Evolutionary conservation across 2,797 vertebrate species (phyloP), one percentile per base, ranked within the genome.

Genomic region (Pitangus sulphuratus): DNA sequence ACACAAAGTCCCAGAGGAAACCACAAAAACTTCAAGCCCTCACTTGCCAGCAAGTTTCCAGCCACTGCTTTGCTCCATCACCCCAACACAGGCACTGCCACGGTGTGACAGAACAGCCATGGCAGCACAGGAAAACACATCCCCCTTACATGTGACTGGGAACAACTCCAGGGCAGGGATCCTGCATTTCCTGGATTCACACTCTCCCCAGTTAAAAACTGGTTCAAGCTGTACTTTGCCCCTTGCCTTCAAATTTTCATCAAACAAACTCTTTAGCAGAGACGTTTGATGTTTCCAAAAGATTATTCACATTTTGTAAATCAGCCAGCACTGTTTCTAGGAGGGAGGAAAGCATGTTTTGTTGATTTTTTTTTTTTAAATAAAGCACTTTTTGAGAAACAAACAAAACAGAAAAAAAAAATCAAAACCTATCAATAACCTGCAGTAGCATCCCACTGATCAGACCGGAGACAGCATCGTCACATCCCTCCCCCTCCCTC

Each of bases 261-360:
- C 84, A 72, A 22, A 68, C 31, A 76, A 87, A 75, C 31, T 48
- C 79, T 79, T 70, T 2, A 78, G 57, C 65, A 54, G 58, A 90
- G 76, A 82, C 35, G 58, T 72, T 1, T 48, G 86, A 93, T 26
- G 62, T 75, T 57, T 85, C 82, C 64, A 91, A 87, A 78, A 84
- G 76, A 88, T 61, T 33, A 91, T 65, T 92, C 89, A 66, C 65
- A 40, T 87, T 79, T 89, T 89, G 91, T 87, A 68, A 68, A 86
- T 66, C 90, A 57, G 16, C 91, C 92, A 97, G 87, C 78, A 89
- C 47, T 64, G 66, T 83, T 93, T 72, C 84, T 90, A 57, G 86
- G 78, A 97, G 89, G 92, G 70, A 91, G 24, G 94, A 96, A 96
- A 97, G 90, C 90, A 95, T 93, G 62, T 92, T 89, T 84, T 62